These are phyloP conservation scores for Volucella inflata DNA, from an alignment of 2,888 invertebrate genomes.

Conservation along the genomic window DNA sequence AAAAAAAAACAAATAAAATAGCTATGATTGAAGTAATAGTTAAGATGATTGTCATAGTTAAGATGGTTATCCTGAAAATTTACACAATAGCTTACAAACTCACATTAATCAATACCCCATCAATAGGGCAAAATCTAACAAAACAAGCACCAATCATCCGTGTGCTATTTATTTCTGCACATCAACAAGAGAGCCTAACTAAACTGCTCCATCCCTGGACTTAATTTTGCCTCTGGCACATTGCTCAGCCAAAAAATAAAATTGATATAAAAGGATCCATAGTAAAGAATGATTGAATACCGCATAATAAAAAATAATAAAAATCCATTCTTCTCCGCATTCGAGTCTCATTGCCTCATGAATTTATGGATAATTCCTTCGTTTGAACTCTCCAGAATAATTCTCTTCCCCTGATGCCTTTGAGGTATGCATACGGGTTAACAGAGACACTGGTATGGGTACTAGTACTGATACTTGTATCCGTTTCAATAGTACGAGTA, in stretches of 20 bases:
- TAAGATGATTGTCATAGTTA: too few species aligned
- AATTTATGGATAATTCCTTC: conserved; percentile 70
- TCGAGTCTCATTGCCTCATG: conserved; percentile 62
- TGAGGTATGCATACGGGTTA: too few species aligned
- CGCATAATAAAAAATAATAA: conserved; percentile 53
- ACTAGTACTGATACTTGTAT: too few species aligned
- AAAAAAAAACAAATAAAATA: too few species aligned
- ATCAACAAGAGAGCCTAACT: conserved; percentile 8
- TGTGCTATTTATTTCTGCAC: too few species aligned
- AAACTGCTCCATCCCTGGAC: conserved; percentile 43
- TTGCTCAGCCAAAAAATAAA: conserved; percentile 32
- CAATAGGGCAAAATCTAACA: too few species aligned
- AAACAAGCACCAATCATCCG: too few species aligned
- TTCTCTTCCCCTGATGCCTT: neutral
- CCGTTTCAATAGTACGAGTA: conserved; percentile 70
- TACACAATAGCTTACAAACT: too few species aligned
- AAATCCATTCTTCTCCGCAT: conserved; percentile 36
- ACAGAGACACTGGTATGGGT: too few species aligned
- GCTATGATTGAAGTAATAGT: too few species aligned
- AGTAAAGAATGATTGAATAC: conserved; percentile 69
- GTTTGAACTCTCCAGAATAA: conserved; percentile 13
- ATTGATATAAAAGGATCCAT: conserved; percentile 56
- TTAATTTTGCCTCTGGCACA: conserved; percentile 54
- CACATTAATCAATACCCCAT: too few species aligned
- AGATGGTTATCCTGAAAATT: too few species aligned